Evolutionary conservation across 1,140 invertebrate genomes (phyloP).

Genomic region (Panagrolaimus sp.): DNA sequence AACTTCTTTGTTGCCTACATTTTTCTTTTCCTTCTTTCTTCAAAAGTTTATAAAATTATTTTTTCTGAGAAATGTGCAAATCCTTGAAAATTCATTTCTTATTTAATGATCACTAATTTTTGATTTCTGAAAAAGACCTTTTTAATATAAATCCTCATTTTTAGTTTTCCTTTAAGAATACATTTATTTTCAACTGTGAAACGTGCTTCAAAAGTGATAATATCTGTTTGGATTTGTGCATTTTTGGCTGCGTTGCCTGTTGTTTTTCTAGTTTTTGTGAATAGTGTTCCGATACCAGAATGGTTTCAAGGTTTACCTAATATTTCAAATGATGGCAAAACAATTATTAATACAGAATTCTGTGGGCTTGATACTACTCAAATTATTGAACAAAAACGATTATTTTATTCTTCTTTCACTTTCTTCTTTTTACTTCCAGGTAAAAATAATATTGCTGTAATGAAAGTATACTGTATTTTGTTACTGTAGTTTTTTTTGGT

Average conservation of each 20-base stretch:
- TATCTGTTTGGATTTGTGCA: constrained; percentile 49
- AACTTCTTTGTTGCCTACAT: constrained; percentile 13
- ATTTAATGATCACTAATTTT: too few species aligned
- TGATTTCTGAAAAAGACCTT: too few species aligned
- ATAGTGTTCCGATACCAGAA: constrained; percentile 46
- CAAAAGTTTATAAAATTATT: too few species aligned
- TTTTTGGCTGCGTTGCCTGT: constrained; percentile 55
- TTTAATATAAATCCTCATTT: constrained; percentile 14
- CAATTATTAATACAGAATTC: constrained; percentile 43
- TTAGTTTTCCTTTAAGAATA: constrained; percentile 52
- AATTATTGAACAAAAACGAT: constrained; percentile 34
- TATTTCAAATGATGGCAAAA: constrained; percentile 25
- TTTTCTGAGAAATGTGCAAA: too few species aligned
- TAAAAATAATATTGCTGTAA: not conserved
- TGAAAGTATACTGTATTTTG: too few species aligned
- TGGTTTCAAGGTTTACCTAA: not conserved
- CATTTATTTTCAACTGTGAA: constrained; percentile 56
- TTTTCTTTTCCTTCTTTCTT: too few species aligned
- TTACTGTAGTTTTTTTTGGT: too few species aligned
- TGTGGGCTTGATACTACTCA: constrained; percentile 45
- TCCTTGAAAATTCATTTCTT: too few species aligned
- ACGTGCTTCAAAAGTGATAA: constrained; percentile 47
- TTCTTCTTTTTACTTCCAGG: constrained; percentile 47
- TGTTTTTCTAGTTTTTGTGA: constrained; percentile 49
- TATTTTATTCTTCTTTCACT: constrained; percentile 38